Conservation (phyloP, 2,113 vertebrate species). For the Nycticorax nycticorax region DNA sequence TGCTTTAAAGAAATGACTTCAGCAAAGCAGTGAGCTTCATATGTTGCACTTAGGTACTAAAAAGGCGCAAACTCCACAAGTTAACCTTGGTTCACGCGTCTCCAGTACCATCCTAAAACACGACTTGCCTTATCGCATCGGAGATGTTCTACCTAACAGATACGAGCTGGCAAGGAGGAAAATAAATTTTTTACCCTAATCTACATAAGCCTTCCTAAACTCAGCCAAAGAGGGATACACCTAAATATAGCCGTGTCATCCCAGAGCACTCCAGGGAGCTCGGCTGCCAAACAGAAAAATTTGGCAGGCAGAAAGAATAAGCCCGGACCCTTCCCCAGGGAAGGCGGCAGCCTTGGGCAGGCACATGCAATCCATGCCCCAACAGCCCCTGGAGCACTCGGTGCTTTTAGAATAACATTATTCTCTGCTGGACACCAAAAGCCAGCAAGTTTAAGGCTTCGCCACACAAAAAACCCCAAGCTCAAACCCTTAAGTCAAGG, state of each 20-base stretch:
- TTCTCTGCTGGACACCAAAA: background rate
- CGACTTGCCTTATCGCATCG: background rate
- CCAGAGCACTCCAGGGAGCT: background rate
- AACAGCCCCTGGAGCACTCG: background rate
- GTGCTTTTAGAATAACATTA: background rate
- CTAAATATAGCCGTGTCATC: background rate
- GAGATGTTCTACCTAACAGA: background rate
- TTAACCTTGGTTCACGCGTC: background rate
- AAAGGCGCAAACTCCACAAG: background rate
- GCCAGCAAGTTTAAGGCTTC: background rate
- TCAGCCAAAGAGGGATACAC: background rate
- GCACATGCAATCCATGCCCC: fast-evolving
- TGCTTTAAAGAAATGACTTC: background rate
- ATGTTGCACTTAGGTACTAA: background rate
- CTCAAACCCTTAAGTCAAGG: background rate
- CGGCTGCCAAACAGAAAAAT: background rate
- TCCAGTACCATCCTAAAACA: background rate
- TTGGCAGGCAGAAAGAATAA: background rate
- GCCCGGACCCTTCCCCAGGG: background rate
- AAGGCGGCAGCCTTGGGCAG: fast-evolving
- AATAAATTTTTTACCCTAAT: background rate
- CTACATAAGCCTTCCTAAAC: background rate
- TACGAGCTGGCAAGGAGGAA: background rate
- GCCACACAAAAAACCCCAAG: background rate
- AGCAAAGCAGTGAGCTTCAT: background rate